Evolutionary conservation across 2,797 vertebrate genomes (phyloP).

Genomic region (Telmatherina bonti): DNA sequence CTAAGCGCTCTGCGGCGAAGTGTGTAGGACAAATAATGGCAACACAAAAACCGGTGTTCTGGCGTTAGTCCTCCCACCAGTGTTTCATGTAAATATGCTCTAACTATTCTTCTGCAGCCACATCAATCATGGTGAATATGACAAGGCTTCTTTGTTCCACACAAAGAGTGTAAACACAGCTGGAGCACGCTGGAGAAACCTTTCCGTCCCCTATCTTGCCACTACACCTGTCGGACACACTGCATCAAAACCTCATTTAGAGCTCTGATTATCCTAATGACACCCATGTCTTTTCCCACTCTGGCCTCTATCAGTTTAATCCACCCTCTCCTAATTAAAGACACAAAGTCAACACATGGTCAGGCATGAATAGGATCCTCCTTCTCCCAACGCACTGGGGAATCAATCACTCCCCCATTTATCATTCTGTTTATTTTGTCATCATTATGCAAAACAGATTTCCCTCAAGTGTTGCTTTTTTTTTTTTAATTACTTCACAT

Average conservation of each 20-base stretch:
- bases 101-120: slow-evolving; percentile 77
- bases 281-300: slow-evolving; percentile 67
- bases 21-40: slow-evolving; percentile 65
- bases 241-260: slow-evolving; percentile 81
- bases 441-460: slow-evolving; percentile 63
- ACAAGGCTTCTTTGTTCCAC: slow-evolving; percentile 82
- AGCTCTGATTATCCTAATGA: slow-evolving; percentile 81
- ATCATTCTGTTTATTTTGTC: slow-evolving; percentile 68
- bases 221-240: slow-evolving; percentile 85
- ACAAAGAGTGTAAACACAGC: slow-evolving; percentile 85
- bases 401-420: slow-evolving; percentile 51
- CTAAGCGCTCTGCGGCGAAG: slow-evolving; percentile 23
- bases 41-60: slow-evolving; percentile 39
- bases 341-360: slow-evolving; percentile 76
- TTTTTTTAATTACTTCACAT: slow-evolving; percentile 22
- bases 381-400: slow-evolving; percentile 28
- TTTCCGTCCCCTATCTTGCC: slow-evolving; percentile 79
- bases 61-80: slow-evolving; percentile 56
- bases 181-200: slow-evolving; percentile 74
- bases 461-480: slow-evolving; percentile 35
- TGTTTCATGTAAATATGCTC: slow-evolving; percentile 82
- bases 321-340: slow-evolving; percentile 78
- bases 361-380: slow-evolving; percentile 59
- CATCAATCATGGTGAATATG: slow-evolving; percentile 84
- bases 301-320: slow-evolving; percentile 67